Conservation (phyloP, 1,140 invertebrate genomes). For the Pseudomyrmex gracilis region DNA sequence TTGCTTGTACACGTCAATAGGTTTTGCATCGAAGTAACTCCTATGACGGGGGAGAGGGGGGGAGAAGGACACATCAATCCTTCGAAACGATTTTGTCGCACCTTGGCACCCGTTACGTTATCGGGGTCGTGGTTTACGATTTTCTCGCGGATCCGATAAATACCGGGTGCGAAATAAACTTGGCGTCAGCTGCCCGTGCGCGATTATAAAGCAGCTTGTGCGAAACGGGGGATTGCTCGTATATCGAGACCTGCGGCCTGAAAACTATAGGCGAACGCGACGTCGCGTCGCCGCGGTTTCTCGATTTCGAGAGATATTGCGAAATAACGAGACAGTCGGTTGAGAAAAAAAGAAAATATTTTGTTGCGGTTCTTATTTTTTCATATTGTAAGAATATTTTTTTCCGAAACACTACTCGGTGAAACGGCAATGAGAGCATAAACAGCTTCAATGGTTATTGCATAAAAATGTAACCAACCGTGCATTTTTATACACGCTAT, state of each 20-base stretch:
- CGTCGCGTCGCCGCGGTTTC: not conserved
- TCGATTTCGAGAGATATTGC: slow-evolving; percentile 10
- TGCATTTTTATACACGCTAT: not conserved
- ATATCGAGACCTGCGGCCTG: slow-evolving; percentile 4
- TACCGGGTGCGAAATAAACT: slow-evolving; percentile 66
- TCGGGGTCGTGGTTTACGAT: slow-evolving; percentile 59
- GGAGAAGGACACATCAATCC: slow-evolving; percentile 62
- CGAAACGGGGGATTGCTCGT: slow-evolving; percentile 24
- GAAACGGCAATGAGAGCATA: not conserved
- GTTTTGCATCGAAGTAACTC: not conserved
- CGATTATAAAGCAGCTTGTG: slow-evolving; percentile 59
- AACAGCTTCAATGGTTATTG: slow-evolving; percentile 41
- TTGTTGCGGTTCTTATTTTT: not conserved
- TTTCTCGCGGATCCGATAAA: slow-evolving; percentile 64
- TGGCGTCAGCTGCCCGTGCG: slow-evolving; percentile 56
- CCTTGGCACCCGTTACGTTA: slow-evolving; percentile 5
- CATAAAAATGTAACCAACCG: not conserved
- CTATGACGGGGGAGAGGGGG: not conserved
- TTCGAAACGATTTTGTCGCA: slow-evolving; percentile 10
- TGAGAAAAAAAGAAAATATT: not conserved
- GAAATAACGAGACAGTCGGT: not conserved
- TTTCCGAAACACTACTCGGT: not conserved
- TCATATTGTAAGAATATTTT: not conserved
- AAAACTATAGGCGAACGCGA: slow-evolving; percentile 26
- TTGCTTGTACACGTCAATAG: not conserved